phyloP scores from a whole-genome alignment of 2,797 vertebrate genomes.

The Aeoliscus strigatus region DNA sequence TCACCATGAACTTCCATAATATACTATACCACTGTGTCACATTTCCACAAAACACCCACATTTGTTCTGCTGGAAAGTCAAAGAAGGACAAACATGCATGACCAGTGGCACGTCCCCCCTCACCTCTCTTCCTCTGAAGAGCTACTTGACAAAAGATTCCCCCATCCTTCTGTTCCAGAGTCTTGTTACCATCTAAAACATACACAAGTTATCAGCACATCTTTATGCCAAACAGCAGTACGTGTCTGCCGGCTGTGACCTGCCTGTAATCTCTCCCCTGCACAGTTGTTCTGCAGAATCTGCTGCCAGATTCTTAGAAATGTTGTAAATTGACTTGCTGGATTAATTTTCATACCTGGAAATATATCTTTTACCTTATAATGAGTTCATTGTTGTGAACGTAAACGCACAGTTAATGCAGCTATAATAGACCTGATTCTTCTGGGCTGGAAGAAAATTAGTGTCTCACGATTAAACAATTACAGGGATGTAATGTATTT shows the following conservation, averaged over 20 bases:
- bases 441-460: too few species aligned
- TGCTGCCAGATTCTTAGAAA: conserved; percentile 25
- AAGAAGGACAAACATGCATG: neutral
- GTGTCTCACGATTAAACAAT: too few species aligned
- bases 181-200: conserved; percentile 18
- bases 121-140: conserved; percentile 1
- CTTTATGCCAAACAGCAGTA: conserved; percentile 21
- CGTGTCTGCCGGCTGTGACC: conserved; percentile 27
- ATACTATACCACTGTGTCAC: neutral
- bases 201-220: conserved; percentile 16
- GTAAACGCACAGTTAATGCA: too few species aligned
- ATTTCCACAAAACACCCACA: neutral
- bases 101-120: neutral
- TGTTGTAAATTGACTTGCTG: conserved; percentile 15
- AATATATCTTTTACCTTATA: too few species aligned
- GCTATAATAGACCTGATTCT: too few species aligned
- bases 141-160: conserved; percentile 4
- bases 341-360: conserved; percentile 26
- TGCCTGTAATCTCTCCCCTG: conserved; percentile 24
- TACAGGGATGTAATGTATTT: conserved; percentile 4
- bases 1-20: neutral
- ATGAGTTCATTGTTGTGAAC: too few species aligned
- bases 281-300: conserved; percentile 9
- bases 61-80: conserved; percentile 1
- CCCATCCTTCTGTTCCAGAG: conserved; percentile 1